Evolutionary conservation across 2,888 invertebrate species (phyloP).

Genomic region (Drepana falcataria): DNA sequence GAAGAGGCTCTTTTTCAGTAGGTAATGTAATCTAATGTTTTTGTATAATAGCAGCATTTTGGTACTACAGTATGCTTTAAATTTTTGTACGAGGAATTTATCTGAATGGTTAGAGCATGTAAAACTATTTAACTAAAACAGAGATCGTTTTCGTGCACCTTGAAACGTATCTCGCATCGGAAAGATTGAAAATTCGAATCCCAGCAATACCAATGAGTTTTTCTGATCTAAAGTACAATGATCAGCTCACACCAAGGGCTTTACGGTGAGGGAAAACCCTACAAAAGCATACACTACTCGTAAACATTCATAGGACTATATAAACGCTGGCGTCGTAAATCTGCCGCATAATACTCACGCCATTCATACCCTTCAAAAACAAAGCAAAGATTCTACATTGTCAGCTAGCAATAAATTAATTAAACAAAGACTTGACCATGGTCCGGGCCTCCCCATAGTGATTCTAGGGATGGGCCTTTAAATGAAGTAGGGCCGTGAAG

Average conservation of each 20-base stretch:
- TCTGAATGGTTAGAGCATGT: too few relatives aligned
- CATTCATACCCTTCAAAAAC: constrained; percentile 7
- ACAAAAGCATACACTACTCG: too few relatives aligned
- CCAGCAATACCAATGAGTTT: too few relatives aligned
- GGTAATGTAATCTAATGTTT: constrained; percentile 1
- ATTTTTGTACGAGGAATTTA: too few relatives aligned
- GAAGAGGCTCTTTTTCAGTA: constrained; percentile 16
- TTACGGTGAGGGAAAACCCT: too few relatives aligned
- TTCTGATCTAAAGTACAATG: too few relatives aligned
- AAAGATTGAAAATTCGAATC: too few relatives aligned
- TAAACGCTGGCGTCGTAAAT: constrained; percentile 1
- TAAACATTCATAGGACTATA: constrained; percentile 1
- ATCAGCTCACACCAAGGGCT: too few relatives aligned
- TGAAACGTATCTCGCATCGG: too few relatives aligned
- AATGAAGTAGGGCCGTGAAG: background rate
- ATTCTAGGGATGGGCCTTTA: background rate
- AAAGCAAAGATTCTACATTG: constrained; percentile 18
- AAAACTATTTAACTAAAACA: too few relatives aligned
- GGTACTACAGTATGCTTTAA: too few relatives aligned
- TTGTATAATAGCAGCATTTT: background rate
- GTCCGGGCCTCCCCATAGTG: constrained; percentile 12
- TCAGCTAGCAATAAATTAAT: constrained; percentile 6
- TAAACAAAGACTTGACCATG: constrained; percentile 18
- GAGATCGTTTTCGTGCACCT: too few relatives aligned
- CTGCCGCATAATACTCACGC: background rate